Evolutionary conservation across 2,888 invertebrate genomes (phyloP).

Genomic region (Lathronympha strigana): DNA sequence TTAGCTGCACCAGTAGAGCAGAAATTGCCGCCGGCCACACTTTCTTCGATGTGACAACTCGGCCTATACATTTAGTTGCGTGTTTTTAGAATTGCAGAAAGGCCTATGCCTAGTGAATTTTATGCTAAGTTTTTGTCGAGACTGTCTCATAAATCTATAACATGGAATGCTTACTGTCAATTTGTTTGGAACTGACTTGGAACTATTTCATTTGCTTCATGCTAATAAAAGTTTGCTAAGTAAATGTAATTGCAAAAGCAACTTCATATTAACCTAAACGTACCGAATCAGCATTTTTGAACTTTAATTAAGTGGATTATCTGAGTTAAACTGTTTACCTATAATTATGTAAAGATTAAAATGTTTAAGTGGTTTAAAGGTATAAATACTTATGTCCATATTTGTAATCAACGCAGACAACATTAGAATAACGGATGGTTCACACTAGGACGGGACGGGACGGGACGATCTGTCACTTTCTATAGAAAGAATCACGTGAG

Average conservation of each 20-base stretch:
- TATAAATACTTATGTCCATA: no score
- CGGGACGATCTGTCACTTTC: no score
- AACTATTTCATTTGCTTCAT: background rate
- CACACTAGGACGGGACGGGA: no score
- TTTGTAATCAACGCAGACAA: no score
- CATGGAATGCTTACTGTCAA: constrained; percentile 15
- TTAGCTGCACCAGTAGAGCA: background rate
- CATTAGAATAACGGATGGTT: no score
- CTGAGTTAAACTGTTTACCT: no score
- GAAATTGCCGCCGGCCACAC: constrained; percentile 13
- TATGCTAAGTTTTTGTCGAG: constrained; percentile 25
- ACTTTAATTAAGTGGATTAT: no score
- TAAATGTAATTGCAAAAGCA: background rate
- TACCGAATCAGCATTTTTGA: no score
- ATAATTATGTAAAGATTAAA: no score
- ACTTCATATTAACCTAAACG: background rate
- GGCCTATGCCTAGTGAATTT: constrained; percentile 25
- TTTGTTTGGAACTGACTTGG: constrained; percentile 7
- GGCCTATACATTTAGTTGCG: constrained; percentile 33
- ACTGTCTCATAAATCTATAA: constrained; percentile 29
- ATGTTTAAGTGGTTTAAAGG: no score
- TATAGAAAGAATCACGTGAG: no score
- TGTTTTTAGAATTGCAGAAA: constrained; percentile 23
- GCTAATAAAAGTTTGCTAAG: background rate
- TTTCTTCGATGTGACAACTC: constrained; percentile 32